phyloP scores from a whole-genome alignment of 1,140 invertebrate genomes.

The Caerostris darwini region DNA sequence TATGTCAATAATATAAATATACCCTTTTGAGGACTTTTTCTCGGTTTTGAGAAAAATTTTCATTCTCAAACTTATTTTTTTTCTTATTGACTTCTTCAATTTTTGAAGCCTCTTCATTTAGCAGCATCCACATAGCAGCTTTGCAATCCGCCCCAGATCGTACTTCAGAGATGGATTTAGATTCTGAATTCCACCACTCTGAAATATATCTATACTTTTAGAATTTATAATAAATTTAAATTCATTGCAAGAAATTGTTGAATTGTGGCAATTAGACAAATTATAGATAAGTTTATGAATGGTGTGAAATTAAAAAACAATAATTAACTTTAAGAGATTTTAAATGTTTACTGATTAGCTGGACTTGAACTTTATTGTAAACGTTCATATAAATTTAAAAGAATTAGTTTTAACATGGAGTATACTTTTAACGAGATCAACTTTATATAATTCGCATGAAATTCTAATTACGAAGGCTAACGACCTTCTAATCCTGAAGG shows the following conservation, averaged over 20 bases:
- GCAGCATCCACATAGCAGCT: conserved; percentile 58
- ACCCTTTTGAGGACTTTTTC: conserved; percentile 41
- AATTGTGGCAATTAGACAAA: too few species aligned
- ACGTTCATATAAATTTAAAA: too few species aligned
- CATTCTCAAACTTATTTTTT: background rate
- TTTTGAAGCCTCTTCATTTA: conserved; percentile 47
- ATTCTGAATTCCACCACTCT: conserved; percentile 64
- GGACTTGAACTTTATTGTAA: too few species aligned
- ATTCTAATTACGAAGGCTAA: too few species aligned
- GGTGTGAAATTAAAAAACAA: background rate
- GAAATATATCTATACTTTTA: background rate
- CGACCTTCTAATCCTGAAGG: too few species aligned
- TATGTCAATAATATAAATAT: background rate
- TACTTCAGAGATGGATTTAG: conserved; percentile 27
- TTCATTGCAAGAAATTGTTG: too few species aligned
- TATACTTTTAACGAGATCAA: too few species aligned
- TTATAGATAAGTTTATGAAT: background rate
- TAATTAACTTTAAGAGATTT: too few species aligned
- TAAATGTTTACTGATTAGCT: too few species aligned
- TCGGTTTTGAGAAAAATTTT: conserved; percentile 16
- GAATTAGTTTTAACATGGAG: too few species aligned
- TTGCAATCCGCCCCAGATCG: conserved; percentile 42
- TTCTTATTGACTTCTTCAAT: conserved; percentile 60
- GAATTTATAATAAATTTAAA: background rate
- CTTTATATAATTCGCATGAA: too few species aligned